phyloP scores from a whole-genome alignment of 2,113 vertebrate genomes.

The Struthio camelus region DNA sequence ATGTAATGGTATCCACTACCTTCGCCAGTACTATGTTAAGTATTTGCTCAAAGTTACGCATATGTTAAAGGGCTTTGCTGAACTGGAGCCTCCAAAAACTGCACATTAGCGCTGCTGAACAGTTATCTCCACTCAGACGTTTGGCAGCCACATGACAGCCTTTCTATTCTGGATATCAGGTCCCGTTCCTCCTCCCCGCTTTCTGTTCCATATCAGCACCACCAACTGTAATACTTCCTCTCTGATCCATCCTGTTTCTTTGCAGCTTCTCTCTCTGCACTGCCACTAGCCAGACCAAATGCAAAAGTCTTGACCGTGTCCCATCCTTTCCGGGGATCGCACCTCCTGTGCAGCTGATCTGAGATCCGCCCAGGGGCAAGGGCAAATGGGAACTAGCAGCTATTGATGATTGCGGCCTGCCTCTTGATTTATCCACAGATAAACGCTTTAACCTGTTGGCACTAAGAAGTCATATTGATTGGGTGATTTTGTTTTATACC shows the following conservation, averaged over 20 bases:
- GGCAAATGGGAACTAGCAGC: neutral
- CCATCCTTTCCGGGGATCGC: neutral
- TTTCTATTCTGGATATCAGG: neutral
- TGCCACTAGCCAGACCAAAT: neutral
- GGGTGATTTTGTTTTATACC: conserved; percentile 2
- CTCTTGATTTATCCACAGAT: neutral
- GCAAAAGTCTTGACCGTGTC: neutral
- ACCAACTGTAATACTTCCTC: neutral
- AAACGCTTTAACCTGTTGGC: conserved; percentile 7
- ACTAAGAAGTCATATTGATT: neutral
- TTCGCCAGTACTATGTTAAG: neutral
- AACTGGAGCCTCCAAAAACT: neutral
- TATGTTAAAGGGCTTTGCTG: neutral
- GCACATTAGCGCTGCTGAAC: neutral
- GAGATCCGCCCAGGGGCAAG: neutral
- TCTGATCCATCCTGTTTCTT: neutral
- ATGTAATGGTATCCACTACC: neutral
- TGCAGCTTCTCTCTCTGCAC: neutral
- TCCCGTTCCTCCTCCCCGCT: neutral
- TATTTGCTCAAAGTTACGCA: neutral
- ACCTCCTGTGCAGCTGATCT: neutral
- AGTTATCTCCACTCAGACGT: rapidly evolving
- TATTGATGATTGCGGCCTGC: neutral
- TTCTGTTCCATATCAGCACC: neutral
- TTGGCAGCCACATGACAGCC: neutral